Conservation (phyloP, 2,797 vertebrate genomes). For the Bovichtus variegatus region DNA sequence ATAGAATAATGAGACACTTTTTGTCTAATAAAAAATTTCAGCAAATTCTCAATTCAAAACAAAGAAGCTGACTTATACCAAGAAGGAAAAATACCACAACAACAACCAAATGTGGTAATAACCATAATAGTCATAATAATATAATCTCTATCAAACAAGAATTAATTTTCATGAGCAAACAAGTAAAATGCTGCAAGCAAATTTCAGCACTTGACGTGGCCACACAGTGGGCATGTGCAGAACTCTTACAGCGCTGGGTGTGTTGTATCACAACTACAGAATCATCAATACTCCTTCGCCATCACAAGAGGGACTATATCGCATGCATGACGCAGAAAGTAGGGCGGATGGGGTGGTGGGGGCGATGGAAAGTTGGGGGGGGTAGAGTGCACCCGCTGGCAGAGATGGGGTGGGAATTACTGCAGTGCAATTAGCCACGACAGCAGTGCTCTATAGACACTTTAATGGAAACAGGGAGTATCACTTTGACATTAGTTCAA, state of each 20-base stretch:
- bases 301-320: conserved; percentile 88
- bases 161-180: conserved; percentile 89
- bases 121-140: conserved; percentile 86
- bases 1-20: conserved; percentile 89
- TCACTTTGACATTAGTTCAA: conserved; percentile 62
- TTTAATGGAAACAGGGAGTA: conserved; percentile 52
- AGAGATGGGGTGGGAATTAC: conserved; percentile 79
- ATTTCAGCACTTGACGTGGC: conserved; percentile 95
- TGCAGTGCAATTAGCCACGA: conserved; percentile 80
- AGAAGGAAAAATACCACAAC: conserved; percentile 74
- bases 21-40: conserved; percentile 70
- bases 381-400: conserved; percentile 55
- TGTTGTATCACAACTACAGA: conserved; percentile 99
- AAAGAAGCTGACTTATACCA: conserved; percentile 71
- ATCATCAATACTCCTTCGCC: conserved; percentile 93
- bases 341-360: conserved; percentile 37
- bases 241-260: conserved; percentile 93
- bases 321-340: conserved; percentile 90
- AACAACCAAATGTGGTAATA: conserved; percentile 85
- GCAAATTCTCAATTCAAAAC: conserved; percentile 76
- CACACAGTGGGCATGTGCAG: conserved; percentile 97
- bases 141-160: conserved; percentile 82
- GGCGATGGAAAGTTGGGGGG: neutral
- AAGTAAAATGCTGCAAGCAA: conserved; percentile 93
- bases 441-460: conserved; percentile 59